Evolutionary conservation across 2,888 invertebrate species (phyloP).

Genomic region (Malachius bipustulatus): DNA sequence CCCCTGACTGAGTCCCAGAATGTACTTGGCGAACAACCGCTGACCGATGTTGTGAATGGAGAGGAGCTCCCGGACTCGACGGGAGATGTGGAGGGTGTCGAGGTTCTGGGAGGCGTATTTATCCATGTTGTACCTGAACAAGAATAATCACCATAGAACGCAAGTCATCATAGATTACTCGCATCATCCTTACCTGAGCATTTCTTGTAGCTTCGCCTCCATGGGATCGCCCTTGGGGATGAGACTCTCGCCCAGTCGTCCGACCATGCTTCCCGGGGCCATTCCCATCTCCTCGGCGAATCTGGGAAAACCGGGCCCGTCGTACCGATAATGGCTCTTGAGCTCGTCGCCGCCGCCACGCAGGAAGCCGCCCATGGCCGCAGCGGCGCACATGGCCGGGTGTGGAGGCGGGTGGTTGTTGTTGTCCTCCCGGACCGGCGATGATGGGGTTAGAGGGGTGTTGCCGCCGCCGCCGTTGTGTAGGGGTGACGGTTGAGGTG

Average conservation of each 20-base stretch:
- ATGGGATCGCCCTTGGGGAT: conserved; percentile 89
- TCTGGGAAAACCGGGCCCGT: conserved; percentile 64
- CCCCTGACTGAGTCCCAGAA: conserved; percentile 91
- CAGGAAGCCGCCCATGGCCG: conserved; percentile 35
- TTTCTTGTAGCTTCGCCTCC: conserved; percentile 87
- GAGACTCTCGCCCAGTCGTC: conserved; percentile 75
- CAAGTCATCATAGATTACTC: neutral
- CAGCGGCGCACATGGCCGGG: conserved; percentile 38
- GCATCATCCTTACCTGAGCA: conserved; percentile 54
- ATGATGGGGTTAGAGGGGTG: no score
- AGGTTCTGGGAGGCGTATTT: conserved; percentile 87
- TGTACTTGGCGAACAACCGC: conserved; percentile 95
- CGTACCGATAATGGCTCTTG: conserved; percentile 64
- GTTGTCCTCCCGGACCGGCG: conserved; percentile 42
- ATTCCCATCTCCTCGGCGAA: conserved; percentile 74
- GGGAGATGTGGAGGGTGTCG: conserved; percentile 89
- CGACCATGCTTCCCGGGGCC: conserved; percentile 71
- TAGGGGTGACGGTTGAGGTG: conserved; percentile 38
- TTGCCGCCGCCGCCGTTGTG: conserved; percentile 34
- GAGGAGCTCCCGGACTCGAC: conserved; percentile 83
- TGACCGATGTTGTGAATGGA: conserved; percentile 98
- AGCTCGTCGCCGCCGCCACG: conserved; percentile 39
- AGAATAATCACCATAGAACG: no score
- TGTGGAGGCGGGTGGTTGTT: conserved; percentile 39
- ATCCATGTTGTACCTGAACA: conserved; percentile 79